phyloP scores from a whole-genome alignment of 2,113 vertebrate genomes.

The Ptilorrhoa leucosticta region DNA sequence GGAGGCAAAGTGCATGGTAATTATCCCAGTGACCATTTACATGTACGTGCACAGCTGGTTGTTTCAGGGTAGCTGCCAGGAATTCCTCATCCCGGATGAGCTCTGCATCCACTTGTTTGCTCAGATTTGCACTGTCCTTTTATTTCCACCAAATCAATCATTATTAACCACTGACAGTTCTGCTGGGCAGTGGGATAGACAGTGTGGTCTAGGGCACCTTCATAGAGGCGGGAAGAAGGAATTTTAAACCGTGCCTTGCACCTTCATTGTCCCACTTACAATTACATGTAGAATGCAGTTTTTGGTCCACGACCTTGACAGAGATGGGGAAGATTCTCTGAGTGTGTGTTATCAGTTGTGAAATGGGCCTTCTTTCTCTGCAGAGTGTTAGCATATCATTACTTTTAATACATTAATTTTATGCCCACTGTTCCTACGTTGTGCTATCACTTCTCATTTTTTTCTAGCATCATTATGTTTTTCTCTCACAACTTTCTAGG shows the following conservation, averaged over 20 bases:
- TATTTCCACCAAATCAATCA: neutral
- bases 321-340: neutral
- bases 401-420: slow-evolving; percentile 5
- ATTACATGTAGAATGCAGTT: neutral
- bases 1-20: neutral
- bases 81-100: neutral
- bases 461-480: neutral
- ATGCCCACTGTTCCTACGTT: neutral
- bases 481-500: neutral
- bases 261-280: neutral
- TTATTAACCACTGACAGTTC: neutral
- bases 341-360: neutral
- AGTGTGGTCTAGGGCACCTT: neutral
- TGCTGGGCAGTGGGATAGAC: neutral
- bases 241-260: neutral
- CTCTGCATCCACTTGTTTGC: no score
- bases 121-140: neutral
- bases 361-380: neutral
- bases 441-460: neutral
- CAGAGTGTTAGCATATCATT: neutral
- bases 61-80: neutral
- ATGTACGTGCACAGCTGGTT: no score
- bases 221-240: neutral
- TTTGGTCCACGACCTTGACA: neutral
- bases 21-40: neutral